These are phyloP conservation scores for Caenorhabditis zanzibari DNA, from an alignment of 2,888 invertebrate species.

Conservation along the genomic window DNA sequence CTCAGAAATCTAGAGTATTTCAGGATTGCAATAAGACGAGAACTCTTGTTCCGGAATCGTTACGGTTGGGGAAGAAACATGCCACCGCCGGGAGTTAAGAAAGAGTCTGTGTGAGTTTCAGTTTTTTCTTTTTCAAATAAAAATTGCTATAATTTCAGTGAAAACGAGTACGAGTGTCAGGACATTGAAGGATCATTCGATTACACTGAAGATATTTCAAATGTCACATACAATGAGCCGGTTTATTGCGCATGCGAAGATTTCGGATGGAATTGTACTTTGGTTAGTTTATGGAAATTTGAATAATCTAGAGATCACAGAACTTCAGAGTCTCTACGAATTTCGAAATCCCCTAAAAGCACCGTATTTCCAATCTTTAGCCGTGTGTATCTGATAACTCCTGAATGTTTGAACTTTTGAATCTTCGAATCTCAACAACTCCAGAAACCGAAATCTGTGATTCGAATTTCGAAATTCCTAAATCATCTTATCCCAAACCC, in stretches of 20 bases:
- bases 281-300: slow-evolving; percentile 28
- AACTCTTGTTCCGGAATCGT: slow-evolving; percentile 45
- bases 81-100: slow-evolving; percentile 43
- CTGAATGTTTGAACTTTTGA: no score
- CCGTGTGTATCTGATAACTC: no score
- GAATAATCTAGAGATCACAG: no score
- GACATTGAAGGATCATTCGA: slow-evolving; percentile 50
- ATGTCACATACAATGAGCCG: slow-evolving; percentile 71
- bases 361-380: no score
- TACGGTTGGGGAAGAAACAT: slow-evolving; percentile 56
- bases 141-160: slow-evolving; percentile 11
- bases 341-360: no score
- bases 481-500: not conserved
- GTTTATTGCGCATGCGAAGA: slow-evolving; percentile 72
- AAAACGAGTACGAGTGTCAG: slow-evolving; percentile 44
- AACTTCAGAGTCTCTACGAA: not conserved
- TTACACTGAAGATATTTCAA: slow-evolving; percentile 44
- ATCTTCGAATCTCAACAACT: no score
- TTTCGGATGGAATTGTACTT: slow-evolving; percentile 78
- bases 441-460: no score
- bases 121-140: not conserved
- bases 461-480: no score
- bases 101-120: slow-evolving; percentile 46
- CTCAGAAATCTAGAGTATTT: not conserved
- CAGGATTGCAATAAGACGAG: slow-evolving; percentile 25